Conservation (phyloP, 2,113 vertebrate species). For the Circaetus cinerascens region DNA sequence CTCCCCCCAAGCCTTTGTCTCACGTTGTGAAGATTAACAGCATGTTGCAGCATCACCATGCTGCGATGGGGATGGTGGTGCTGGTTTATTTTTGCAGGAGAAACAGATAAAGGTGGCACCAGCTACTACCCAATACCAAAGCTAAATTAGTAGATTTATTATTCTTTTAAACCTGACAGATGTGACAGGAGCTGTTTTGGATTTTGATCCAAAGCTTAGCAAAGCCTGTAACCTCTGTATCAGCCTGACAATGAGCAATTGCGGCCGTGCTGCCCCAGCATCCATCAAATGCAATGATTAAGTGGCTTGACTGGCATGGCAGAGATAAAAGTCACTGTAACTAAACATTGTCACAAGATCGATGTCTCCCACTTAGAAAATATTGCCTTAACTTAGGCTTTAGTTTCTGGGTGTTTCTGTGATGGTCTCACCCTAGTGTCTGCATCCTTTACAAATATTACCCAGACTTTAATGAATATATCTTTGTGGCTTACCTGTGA, state of each 20-base stretch:
- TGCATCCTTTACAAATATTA: background rate
- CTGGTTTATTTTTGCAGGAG: slow-evolving; percentile 37
- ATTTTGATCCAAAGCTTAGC: slow-evolving; percentile 20
- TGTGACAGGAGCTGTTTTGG: background rate
- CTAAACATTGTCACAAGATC: slow-evolving; percentile 38
- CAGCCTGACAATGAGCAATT: slow-evolving; percentile 54
- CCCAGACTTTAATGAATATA: background rate
- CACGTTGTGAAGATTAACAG: background rate
- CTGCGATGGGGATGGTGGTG: background rate
- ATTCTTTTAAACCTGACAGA: slow-evolving; percentile 1
- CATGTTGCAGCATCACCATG: background rate
- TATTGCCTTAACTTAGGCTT: slow-evolving; percentile 20
- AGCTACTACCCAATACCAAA: slow-evolving; percentile 18
- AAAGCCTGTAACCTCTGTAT: slow-evolving; percentile 30
- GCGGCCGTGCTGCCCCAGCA: background rate
- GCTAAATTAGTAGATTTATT: slow-evolving; percentile 13
- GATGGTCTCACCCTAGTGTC: background rate
- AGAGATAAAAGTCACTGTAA: slow-evolving; percentile 45
- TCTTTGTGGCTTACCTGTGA: background rate
- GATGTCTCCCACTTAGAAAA: slow-evolving; percentile 36
- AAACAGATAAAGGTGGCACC: slow-evolving; percentile 31
- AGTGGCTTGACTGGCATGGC: slow-evolving; percentile 11
- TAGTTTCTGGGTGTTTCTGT: slow-evolving; percentile 7
- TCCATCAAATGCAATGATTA: slow-evolving; percentile 31
- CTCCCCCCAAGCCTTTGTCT: background rate